These are phyloP conservation scores for Chelonus insularis DNA, from an alignment of 1,140 invertebrate genomes.

Conservation along the genomic window DNA sequence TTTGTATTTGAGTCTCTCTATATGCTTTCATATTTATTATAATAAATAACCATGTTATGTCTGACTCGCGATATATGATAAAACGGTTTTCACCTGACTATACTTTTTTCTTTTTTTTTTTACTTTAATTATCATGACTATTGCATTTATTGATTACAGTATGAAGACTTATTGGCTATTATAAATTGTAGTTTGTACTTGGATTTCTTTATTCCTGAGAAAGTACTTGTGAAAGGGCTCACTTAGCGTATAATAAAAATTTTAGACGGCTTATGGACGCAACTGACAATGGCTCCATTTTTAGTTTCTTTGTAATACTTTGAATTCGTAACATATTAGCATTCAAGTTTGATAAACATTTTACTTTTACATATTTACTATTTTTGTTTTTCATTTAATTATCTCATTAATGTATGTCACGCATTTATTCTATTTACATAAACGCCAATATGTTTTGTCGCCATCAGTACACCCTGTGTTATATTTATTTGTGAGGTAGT, in stretches of 20 bases:
- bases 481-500: conserved; percentile 54
- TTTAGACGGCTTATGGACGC: background rate
- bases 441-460: conserved; percentile 35
- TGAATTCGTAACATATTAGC: background rate
- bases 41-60: background rate
- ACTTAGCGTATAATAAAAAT: conserved; percentile 5
- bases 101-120: conserved; percentile 13
- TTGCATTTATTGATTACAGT: conserved; percentile 26
- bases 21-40: background rate
- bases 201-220: conserved; percentile 56
- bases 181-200: conserved; percentile 60
- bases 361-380: background rate
- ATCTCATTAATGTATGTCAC: too few species aligned
- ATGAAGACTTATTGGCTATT: conserved; percentile 53
- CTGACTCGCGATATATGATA: background rate
- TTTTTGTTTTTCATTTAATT: too few species aligned
- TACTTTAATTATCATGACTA: conserved; percentile 17
- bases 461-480: conserved; percentile 53
- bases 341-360: background rate
- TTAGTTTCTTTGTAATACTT: background rate
- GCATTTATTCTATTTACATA: conserved; percentile 37
- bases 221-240: conserved; percentile 35
- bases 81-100: too few species aligned
- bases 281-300: background rate
- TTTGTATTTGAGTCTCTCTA: background rate